Conservation (phyloP, 2,888 invertebrate genomes). For the Hesperia comma region DNA sequence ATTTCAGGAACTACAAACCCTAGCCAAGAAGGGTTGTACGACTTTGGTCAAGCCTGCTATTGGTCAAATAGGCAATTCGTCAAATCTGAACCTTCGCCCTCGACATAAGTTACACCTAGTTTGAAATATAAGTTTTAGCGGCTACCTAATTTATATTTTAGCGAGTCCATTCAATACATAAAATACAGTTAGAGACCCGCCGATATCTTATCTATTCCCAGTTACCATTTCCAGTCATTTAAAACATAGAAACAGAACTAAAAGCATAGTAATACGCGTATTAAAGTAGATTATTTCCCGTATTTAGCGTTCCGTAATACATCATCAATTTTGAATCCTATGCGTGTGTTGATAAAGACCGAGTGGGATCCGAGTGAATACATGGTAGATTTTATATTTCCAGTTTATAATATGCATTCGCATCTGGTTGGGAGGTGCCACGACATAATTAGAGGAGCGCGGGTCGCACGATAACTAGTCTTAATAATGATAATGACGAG, state of each 20-base stretch:
- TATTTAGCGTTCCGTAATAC: slow-evolving; percentile 38
- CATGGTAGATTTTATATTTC: slow-evolving; percentile 16
- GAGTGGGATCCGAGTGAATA: neutral
- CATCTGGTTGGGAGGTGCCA: slow-evolving; percentile 61
- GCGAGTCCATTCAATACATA: too few relatives aligned
- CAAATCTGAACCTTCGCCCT: too few relatives aligned
- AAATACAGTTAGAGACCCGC: neutral
- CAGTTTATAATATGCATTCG: slow-evolving; percentile 58
- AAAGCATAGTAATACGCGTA: slow-evolving; percentile 37
- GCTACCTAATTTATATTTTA: too few relatives aligned
- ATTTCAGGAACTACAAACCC: too few relatives aligned
- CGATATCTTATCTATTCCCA: slow-evolving; percentile 22
- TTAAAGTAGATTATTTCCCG: slow-evolving; percentile 41
- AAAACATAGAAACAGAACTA: slow-evolving; percentile 34
- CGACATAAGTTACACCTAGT: too few relatives aligned
- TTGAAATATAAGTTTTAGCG: too few relatives aligned
- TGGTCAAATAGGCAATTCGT: too few relatives aligned
- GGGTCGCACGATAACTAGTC: slow-evolving; percentile 77
- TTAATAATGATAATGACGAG: slow-evolving; percentile 67
- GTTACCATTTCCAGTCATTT: slow-evolving; percentile 26
- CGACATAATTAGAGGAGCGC: slow-evolving; percentile 75
- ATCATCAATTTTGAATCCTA: slow-evolving; percentile 27
- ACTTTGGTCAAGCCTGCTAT: too few relatives aligned
- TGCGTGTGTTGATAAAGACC: neutral
- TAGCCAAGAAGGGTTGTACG: too few relatives aligned